Conservation (phyloP, 2,797 vertebrate genomes). For the Schizothorax lantsangensis region DNA sequence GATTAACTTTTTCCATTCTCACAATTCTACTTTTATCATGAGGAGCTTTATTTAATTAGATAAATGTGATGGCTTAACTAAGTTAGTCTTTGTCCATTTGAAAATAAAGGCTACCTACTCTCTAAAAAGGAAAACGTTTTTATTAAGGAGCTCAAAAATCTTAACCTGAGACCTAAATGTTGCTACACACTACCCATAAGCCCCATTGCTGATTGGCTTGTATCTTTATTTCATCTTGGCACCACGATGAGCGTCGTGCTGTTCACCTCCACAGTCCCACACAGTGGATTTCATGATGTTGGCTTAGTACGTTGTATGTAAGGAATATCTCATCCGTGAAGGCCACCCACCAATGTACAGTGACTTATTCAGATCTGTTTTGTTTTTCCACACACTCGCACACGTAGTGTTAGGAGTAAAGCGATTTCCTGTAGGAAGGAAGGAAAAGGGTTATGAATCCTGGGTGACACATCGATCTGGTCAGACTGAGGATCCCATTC, state of each 20-base stretch:
- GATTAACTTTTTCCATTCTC: neutral
- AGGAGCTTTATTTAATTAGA: neutral
- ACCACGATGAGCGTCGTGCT: neutral
- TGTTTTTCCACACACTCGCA: constrained; percentile 6
- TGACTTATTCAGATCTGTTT: constrained; percentile 3
- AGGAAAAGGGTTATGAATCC: constrained; percentile 21
- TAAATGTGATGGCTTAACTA: constrained; percentile 9
- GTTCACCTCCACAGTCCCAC: neutral
- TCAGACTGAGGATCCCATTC: constrained; percentile 36
- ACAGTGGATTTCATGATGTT: constrained; percentile 20
- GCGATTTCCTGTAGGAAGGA: constrained; percentile 24
- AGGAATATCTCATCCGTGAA: constrained; percentile 20
- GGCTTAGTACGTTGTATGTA: constrained; percentile 5
- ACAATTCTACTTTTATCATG: neutral
- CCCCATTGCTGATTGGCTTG: constrained; percentile 18
- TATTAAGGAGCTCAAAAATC: neutral
- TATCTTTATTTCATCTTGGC: constrained; percentile 14
- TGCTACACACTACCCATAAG: neutral
- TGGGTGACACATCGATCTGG: constrained; percentile 42
- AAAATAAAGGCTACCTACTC: neutral
- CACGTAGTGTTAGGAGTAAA: constrained; percentile 25
- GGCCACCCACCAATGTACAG: constrained; percentile 50
- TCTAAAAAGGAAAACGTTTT: neutral
- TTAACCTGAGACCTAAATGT: neutral
- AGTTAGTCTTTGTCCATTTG: neutral